These are phyloP conservation scores for Epinephelus moara DNA, from an alignment of 2,113 vertebrate species.

Conservation along the genomic window DNA sequence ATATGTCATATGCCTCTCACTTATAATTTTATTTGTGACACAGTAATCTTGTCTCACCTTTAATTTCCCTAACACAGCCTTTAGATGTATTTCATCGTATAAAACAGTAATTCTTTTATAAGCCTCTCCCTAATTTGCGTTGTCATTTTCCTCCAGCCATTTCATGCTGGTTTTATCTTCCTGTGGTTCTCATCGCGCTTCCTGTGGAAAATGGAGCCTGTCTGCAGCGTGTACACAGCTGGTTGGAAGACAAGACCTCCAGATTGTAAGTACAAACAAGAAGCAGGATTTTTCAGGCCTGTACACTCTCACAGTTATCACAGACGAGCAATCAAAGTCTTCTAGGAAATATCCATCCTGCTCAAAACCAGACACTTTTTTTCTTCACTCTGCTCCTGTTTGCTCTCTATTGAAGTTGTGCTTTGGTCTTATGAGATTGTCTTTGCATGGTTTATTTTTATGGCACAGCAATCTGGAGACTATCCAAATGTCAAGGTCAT, in stretches of 20 bases:
- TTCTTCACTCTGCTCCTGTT: slow-evolving; percentile 37
- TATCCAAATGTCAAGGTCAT: slow-evolving; percentile 79
- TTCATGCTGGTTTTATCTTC: slow-evolving; percentile 67
- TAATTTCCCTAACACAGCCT: neutral
- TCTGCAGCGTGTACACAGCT: slow-evolving; percentile 81
- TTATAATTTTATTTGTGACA: neutral
- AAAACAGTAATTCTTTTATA: slow-evolving; percentile 11
- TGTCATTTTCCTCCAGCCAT: slow-evolving; percentile 58
- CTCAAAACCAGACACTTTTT: slow-evolving; percentile 54
- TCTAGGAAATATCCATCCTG: slow-evolving; percentile 69
- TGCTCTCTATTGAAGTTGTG: slow-evolving; percentile 66
- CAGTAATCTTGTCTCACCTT: neutral
- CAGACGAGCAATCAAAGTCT: slow-evolving; percentile 75
- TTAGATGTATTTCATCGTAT: neutral
- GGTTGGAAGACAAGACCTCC: slow-evolving; percentile 72
- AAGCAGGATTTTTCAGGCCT: slow-evolving; percentile 63
- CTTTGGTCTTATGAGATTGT: slow-evolving; percentile 68
- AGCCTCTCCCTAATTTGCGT: slow-evolving; percentile 29
- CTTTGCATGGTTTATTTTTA: slow-evolving; percentile 81
- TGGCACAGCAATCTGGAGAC: slow-evolving; percentile 74
- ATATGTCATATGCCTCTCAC: neutral
- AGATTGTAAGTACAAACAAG: slow-evolving; percentile 77
- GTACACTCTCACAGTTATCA: slow-evolving; percentile 67
- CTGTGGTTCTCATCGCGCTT: slow-evolving; percentile 73
- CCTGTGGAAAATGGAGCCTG: slow-evolving; percentile 75